Evolutionary conservation across 1,140 invertebrate genomes (phyloP).

Genomic region (Aphelinus certus): DNA sequence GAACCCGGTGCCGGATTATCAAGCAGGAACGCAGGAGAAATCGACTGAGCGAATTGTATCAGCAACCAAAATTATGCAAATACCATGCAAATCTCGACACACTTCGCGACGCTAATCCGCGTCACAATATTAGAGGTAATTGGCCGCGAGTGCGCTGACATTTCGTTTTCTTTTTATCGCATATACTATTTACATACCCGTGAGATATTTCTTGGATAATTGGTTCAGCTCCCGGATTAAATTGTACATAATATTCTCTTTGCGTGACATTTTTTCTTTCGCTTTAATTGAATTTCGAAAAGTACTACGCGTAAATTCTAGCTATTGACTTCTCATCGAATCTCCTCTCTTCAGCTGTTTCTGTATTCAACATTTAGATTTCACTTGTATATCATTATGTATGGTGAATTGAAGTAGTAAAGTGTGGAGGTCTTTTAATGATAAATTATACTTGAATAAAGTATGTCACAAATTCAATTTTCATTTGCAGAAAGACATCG

Average conservation of each 20-base stretch:
- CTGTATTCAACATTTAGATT: no score
- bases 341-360: no score
- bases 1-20: not conserved
- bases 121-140: slow-evolving; percentile 66
- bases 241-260: not conserved
- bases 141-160: slow-evolving; percentile 55
- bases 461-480: no score
- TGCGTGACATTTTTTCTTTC: not conserved
- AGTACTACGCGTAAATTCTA: no score
- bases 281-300: not conserved
- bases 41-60: not conserved
- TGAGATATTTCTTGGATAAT: not conserved
- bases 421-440: no score
- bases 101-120: slow-evolving; percentile 60
- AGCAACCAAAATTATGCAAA: slow-evolving; percentile 63
- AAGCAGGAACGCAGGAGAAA: slow-evolving; percentile 32
- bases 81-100: slow-evolving; percentile 62
- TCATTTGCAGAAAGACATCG: no score
- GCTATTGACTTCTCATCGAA: no score
- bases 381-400: no score
- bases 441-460: no score
- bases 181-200: slow-evolving; percentile 1
- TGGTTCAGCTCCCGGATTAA: not conserved
- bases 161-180: slow-evolving; percentile 43
- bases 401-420: no score